A percentile compares a stretch with the other conserved stretches of the same genome.
Evolutionary conservation across 2,888 invertebrate species (phyloP).

Genomic region (Morinoia aosen): DNA sequence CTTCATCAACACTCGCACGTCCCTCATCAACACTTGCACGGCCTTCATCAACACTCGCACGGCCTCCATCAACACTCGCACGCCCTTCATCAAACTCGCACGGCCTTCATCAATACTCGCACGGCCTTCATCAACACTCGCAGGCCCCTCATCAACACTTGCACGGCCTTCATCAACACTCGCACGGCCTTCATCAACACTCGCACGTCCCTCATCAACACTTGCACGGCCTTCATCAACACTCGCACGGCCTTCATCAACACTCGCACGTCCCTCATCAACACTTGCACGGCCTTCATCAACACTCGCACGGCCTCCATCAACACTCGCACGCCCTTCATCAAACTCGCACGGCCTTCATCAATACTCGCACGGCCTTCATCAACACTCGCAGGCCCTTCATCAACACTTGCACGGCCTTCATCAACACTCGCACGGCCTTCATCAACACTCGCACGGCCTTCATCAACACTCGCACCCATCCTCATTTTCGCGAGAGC

Average conservation of each 20-base stretch:
- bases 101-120: not conserved
- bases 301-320: not conserved
- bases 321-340: not conserved
- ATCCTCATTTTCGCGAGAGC: not conserved
- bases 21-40: too few relatives aligned
- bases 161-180: not conserved
- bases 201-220: not conserved
- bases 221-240: not conserved
- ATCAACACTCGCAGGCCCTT: not conserved
- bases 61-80: too few relatives aligned
- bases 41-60: not conserved
- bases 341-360: not conserved
- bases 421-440: not conserved
- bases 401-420: too few relatives aligned
- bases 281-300: not conserved
- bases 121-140: not conserved
- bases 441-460: not conserved
- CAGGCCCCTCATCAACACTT: too few relatives aligned
- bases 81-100: not conserved
- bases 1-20: not conserved
- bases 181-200: not conserved
- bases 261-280: not conserved
- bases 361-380: not conserved
- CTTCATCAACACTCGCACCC: not conserved
- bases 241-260: not conserved